Conservation (phyloP, 2,797 vertebrate genomes). For the Paguma larvata region DNA sequence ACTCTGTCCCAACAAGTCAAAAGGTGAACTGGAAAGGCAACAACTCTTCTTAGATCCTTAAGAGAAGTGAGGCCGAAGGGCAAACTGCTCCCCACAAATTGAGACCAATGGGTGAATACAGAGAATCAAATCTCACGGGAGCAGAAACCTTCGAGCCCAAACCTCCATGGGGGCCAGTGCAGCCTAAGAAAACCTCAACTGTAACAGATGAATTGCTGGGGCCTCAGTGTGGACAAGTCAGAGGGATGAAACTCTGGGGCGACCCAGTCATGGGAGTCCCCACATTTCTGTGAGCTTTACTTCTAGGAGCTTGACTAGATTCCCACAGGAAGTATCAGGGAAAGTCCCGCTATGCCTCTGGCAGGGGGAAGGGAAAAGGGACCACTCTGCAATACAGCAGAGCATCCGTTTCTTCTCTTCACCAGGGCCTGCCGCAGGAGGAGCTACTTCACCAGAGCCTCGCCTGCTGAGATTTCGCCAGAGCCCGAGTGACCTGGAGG, state of each 20-base stretch:
- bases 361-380: not conserved
- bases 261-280: not conserved
- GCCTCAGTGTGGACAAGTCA: not conserved
- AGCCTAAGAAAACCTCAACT: not conserved
- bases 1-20: not conserved
- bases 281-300: not conserved
- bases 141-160: not conserved
- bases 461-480: not conserved
- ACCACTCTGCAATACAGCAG: not conserved
- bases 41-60: not conserved
- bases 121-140: not conserved
- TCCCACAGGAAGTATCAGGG: not conserved
- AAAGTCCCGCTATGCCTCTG: not conserved
- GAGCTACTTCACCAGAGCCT: not conserved
- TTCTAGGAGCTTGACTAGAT: not conserved
- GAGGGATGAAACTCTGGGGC: not conserved
- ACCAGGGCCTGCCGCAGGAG: not conserved
- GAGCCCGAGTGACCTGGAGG: not conserved
- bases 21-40: not conserved
- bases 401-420: not conserved
- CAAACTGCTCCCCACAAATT: not conserved
- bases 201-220: accelerated
- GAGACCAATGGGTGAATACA: not conserved
- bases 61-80: not conserved
- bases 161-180: not conserved